A percentile compares a stretch with the other conserved stretches of the same genome.
Evolutionary conservation across 2,888 invertebrate genomes (phyloP).

Genomic region (Chrysina gloriosa): DNA sequence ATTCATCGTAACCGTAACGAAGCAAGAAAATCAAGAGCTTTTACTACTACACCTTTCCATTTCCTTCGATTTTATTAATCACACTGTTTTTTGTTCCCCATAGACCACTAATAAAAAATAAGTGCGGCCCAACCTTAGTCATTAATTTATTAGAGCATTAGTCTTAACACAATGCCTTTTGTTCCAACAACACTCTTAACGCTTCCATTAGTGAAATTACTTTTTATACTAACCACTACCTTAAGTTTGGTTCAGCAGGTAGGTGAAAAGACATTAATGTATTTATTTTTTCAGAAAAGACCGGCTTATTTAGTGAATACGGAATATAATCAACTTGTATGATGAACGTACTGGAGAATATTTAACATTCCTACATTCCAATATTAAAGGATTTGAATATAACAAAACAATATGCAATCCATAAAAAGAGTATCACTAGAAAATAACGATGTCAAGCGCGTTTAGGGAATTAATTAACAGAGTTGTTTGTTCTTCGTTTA

Average conservation of each 20-base stretch:
- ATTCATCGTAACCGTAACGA: neutral
- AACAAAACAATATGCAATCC: no score
- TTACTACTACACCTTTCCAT: neutral
- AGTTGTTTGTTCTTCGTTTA: no score
- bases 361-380: no score
- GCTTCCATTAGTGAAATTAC: conserved; percentile 21
- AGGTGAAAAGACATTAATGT: no score
- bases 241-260: neutral
- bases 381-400: no score
- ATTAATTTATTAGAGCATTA: conserved; percentile 25
- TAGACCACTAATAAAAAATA: neutral
- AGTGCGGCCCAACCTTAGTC: conserved; percentile 1
- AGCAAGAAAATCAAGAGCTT: neutral
- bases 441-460: no score
- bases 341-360: no score
- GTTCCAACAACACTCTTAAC: neutral
- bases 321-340: no score
- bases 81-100: neutral
- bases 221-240: neutral
- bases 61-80: conserved; percentile 21
- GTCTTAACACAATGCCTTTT: neutral
- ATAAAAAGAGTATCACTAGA: no score
- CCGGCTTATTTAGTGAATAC: no score
- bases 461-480: no score
- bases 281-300: no score